These are phyloP conservation scores for Centrocercus urophasianus DNA, from an alignment of 2,113 vertebrate species.

Conservation along the genomic window DNA sequence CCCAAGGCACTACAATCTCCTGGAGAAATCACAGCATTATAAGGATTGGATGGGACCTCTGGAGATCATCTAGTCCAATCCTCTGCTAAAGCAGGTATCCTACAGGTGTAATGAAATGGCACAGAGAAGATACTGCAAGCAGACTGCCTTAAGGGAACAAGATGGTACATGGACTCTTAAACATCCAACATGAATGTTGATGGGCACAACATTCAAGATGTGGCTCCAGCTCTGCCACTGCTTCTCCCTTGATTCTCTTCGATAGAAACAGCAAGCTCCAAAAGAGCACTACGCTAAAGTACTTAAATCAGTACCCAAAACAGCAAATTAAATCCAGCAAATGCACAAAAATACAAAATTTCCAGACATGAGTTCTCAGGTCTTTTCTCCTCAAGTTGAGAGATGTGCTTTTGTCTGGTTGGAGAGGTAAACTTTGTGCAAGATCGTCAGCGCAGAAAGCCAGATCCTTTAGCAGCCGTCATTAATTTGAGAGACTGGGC, in stretches of 20 bases:
- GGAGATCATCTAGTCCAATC: too few relatives aligned
- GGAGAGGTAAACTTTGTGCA: fast-evolving
- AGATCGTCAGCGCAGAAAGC: not conserved
- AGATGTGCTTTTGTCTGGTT: fast-evolving
- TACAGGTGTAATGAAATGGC: not conserved
- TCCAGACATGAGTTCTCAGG: not conserved
- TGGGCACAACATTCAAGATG: fast-evolving
- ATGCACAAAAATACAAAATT: not conserved
- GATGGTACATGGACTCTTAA: not conserved
- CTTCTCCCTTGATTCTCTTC: not conserved
- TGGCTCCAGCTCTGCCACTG: not conserved
- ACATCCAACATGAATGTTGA: not conserved
- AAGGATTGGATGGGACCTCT: too few relatives aligned
- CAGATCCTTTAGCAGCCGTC: not conserved
- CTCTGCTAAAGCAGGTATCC: not conserved
- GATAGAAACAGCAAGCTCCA: not conserved
- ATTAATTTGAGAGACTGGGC: not conserved
- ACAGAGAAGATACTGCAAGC: not conserved
- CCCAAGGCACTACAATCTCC: not conserved
- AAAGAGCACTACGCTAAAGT: not conserved
- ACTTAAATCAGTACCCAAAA: too few relatives aligned
- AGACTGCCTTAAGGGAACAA: not conserved
- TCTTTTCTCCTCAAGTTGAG: not conserved
- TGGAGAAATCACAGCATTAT: not conserved
- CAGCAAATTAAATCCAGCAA: not conserved